phyloP scores from a whole-genome alignment of 2,113 vertebrate species.

The Dermatemys mawii region DNA sequence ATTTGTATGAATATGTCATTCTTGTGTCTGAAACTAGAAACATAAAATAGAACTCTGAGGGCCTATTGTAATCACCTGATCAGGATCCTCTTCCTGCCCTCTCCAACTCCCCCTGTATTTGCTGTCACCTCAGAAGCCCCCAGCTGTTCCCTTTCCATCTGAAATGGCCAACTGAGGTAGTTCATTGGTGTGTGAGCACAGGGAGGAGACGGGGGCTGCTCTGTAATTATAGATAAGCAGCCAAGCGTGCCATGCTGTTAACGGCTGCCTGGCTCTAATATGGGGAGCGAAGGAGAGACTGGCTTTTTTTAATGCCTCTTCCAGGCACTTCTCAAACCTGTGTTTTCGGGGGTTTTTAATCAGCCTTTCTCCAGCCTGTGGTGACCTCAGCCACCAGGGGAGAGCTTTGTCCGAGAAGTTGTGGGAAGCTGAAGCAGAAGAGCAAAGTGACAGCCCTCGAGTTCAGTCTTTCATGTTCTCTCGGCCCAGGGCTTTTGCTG shows the following conservation, averaged over 20 bases:
- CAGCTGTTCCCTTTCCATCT: no score
- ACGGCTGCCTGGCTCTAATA: conserved; percentile 29
- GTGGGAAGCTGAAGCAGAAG: not conserved
- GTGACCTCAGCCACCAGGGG: no score
- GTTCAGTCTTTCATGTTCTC: not conserved
- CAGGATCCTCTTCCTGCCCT: not conserved
- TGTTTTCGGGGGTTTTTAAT: not conserved
- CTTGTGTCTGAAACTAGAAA: no score
- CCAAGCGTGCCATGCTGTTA: conserved; percentile 34
- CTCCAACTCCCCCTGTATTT: no score
- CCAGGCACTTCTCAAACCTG: fast-evolving
- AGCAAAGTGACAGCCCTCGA: not conserved
- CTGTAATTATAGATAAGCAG: conserved; percentile 57
- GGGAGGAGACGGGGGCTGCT: not conserved
- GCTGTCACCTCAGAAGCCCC: not conserved
- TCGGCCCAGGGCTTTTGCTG: not conserved
- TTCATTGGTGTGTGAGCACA: not conserved
- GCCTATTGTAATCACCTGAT: no score
- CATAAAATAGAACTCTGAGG: no score
- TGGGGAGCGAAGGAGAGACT: not conserved
- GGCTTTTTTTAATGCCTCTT: not conserved
- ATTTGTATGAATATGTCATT: no score
- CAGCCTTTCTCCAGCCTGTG: no score
- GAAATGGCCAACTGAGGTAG: not conserved
- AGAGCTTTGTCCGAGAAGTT: not conserved